Conservation (phyloP, 2,888 invertebrate species). For the Rhagonycha fulva region DNA sequence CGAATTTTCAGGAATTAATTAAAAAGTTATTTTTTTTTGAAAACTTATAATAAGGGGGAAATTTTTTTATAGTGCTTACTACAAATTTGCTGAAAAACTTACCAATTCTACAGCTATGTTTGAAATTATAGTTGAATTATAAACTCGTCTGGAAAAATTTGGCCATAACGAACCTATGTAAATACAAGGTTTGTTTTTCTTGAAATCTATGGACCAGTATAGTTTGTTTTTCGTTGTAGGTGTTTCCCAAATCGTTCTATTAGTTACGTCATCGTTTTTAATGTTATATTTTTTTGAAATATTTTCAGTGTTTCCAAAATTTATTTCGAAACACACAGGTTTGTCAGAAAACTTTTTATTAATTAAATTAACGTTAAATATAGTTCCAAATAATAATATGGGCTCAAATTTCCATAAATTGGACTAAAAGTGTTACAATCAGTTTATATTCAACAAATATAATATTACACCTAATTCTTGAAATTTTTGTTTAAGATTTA, state of each 20-base stretch:
- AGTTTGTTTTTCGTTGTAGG: conserved; percentile 42
- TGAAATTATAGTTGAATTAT: conserved; percentile 68
- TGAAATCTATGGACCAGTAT: conserved; percentile 51
- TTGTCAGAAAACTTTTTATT: conserved; percentile 61
- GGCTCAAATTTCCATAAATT: conserved; percentile 62
- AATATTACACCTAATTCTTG: no score
- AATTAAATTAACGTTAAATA: conserved; percentile 72
- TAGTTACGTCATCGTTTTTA: conserved; percentile 20
- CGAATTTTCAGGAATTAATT: no score
- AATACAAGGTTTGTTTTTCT: conserved; percentile 68
- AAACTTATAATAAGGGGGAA: no score
- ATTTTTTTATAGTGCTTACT: not conserved
- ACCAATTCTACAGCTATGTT: conserved; percentile 67
- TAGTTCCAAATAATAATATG: conserved; percentile 65
- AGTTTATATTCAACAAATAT: not conserved
- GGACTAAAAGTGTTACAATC: not conserved
- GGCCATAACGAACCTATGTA: conserved; percentile 66
- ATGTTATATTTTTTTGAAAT: conserved; percentile 37
- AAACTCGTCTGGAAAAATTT: conserved; percentile 69
- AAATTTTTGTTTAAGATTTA: no score
- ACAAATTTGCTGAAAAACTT: conserved; percentile 35
- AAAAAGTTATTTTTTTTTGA: no score
- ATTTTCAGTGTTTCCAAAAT: conserved; percentile 65
- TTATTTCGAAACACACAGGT: conserved; percentile 68
- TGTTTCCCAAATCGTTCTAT: conserved; percentile 31